Evolutionary conservation across 1,140 invertebrate genomes (phyloP).

Genomic region (Scaptodrosophila lebanonensis): DNA sequence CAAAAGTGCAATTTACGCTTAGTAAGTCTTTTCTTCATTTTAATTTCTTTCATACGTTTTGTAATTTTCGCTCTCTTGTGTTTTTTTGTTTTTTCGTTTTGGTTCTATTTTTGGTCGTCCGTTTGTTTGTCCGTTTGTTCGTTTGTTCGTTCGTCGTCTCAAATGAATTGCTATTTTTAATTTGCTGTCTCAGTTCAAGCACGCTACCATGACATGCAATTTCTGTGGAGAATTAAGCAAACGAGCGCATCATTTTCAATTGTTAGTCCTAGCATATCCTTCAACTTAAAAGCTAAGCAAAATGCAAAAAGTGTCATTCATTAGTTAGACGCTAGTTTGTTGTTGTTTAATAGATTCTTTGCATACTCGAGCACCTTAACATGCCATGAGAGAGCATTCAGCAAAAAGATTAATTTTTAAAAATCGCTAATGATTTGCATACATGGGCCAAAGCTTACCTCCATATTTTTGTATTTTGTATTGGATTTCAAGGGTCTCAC

Average conservation of each 20-base stretch:
- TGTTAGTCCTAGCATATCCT: not conserved
- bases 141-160: too few relatives aligned
- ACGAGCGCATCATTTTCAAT: not conserved
- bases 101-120: not conserved
- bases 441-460: constrained; percentile 54
- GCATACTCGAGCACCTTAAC: too few relatives aligned
- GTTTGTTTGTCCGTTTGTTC: not conserved
- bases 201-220: too few relatives aligned
- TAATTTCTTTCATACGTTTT: constrained; percentile 12
- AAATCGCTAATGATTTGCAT: constrained; percentile 51
- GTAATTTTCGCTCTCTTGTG: not conserved
- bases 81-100: not conserved
- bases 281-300: constrained; percentile 24
- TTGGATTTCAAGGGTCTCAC: constrained; percentile 15
- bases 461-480: constrained; percentile 12
- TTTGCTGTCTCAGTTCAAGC: too few relatives aligned
- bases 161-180: too few relatives aligned
- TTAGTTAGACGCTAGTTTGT: constrained; percentile 18
- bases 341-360: too few relatives aligned
- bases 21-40: constrained; percentile 7
- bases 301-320: constrained; percentile 29
- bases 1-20: constrained; percentile 41
- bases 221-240: too few relatives aligned
- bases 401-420: constrained; percentile 19
- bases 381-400: constrained; percentile 39